Base-by-base conservation (phyloP, 2,888 invertebrate species). In the Macropis europaea region DNA sequence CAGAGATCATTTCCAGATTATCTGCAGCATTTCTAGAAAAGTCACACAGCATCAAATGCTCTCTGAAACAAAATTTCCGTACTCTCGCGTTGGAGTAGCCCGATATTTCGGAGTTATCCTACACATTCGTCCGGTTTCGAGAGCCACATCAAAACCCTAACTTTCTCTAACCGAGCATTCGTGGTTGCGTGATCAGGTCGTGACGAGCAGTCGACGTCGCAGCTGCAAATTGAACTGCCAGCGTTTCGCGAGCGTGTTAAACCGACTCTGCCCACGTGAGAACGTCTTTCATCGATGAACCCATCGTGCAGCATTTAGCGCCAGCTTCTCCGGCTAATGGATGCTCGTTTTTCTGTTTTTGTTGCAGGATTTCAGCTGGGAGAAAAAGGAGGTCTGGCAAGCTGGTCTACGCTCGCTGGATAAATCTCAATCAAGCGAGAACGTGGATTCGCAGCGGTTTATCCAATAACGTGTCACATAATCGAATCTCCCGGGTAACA, bases 401-500 rank as follows among this genome's bases (percentile, higher is more conserved):
- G 28, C 1, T 11, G 9, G n/a, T 3, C 3, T 15, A 15, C 1
- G 13, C 2, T 2, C 1, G 19, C 1, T 9, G 34, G 19, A 42
- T 48, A 48, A 54, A 63, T 68, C 40, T 63, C 13, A 9, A 34
- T 54, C 28, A 54, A 48, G 32, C 24, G 6, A n/a, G 24, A 17
- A 32, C 28, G 34, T 26, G 47, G 19, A 59, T 42, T 53, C 57
- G 28, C 50, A 17, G 30, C 11, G 19, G 48, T 50, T 70, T 64
- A 56, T 63, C 30, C 42, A 59, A 56, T 70, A 70, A 69, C 34
- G 28, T 54, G 54, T 54, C 48, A 28, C 9, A 53, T 50, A 60
- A 70, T 73, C 50, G 63, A 73, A 54, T 70, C 47, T 54, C 54
- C 32, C 9, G 22, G 36, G 59, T 26, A 32, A 63, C 32, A n/a